Percentiles rank a stretch among this genome's conserved stretches.
phyloP scores from a whole-genome alignment of 2,888 invertebrate genomes.

The Polymixis lichenea region DNA sequence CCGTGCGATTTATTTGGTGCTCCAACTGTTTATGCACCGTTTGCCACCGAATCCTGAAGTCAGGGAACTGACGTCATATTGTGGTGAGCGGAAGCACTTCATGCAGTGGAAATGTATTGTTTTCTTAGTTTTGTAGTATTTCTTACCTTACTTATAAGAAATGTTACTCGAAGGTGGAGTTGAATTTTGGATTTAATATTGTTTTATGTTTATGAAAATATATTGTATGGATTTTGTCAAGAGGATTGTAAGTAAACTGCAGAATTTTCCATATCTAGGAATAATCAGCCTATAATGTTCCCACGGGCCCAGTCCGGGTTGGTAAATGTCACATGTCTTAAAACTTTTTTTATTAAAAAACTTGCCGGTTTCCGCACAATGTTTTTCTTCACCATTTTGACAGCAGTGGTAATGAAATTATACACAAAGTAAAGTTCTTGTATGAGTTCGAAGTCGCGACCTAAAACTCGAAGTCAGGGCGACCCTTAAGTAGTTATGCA shows the following conservation, averaged over 20 bases:
- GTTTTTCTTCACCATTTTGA: too few species aligned
- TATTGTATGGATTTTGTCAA: background rate
- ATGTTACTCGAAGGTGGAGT: background rate
- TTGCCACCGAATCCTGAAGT: conserved; percentile 47
- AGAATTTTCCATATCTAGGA: too few species aligned
- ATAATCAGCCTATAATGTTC: too few species aligned
- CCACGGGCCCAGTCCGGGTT: too few species aligned
- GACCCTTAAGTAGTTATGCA: too few species aligned
- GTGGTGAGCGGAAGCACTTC: conserved; percentile 14
- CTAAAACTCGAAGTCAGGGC: too few species aligned
- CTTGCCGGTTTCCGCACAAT: too few species aligned
- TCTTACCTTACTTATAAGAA: conserved; percentile 3
- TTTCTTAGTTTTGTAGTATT: conserved; percentile 15
- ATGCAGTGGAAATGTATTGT: conserved; percentile 21
- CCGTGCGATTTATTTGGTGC: conserved; percentile 52
- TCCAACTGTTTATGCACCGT: conserved; percentile 56
- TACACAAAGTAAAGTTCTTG: too few species aligned
- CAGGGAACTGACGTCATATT: conserved; percentile 38
- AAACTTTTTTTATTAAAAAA: too few species aligned
- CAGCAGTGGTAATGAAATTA: too few species aligned
- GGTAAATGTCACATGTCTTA: too few species aligned
- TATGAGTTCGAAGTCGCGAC: too few species aligned
- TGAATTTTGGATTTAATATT: background rate
- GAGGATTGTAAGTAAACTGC: background rate
- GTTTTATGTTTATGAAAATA: background rate